Evolutionary conservation across 2,113 vertebrate species (phyloP).

Genomic region (Numida meleagris): DNA sequence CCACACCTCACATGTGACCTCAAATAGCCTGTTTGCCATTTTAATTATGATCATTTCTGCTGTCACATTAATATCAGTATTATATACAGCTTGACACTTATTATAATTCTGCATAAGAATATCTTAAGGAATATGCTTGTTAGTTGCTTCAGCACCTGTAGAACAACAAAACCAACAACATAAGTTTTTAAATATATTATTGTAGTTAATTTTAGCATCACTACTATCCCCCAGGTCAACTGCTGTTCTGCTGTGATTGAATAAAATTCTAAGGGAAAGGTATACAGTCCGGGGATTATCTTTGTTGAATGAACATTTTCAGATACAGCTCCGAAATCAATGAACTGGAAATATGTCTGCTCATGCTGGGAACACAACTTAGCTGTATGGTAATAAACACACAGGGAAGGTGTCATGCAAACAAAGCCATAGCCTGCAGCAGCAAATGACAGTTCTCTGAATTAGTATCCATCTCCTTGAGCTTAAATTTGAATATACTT

Average conservation of each 20-base stretch:
- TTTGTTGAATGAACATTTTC: constrained; percentile 50
- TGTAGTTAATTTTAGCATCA: background rate
- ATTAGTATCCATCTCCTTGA: constrained; percentile 44
- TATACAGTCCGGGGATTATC: constrained; percentile 32
- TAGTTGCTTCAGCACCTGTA: background rate
- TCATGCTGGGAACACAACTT: constrained; percentile 32
- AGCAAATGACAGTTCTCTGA: constrained; percentile 42
- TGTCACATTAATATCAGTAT: background rate
- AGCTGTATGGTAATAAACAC: constrained; percentile 10
- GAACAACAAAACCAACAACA: background rate
- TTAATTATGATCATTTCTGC: background rate
- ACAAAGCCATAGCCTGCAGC: constrained; percentile 40
- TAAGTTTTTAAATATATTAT: background rate
- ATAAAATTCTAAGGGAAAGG: background rate
- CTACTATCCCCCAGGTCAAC: background rate
- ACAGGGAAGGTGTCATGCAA: constrained; percentile 9
- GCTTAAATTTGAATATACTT: constrained; percentile 41
- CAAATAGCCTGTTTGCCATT: background rate
- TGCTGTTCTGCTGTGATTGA: constrained; percentile 20
- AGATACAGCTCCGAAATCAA: constrained; percentile 44
- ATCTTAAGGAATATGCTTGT: background rate
- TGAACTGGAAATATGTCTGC: constrained; percentile 35
- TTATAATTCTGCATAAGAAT: background rate
- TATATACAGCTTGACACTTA: background rate
- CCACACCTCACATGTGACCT: background rate